Evolutionary conservation across 2,888 invertebrate genomes (phyloP).

Genomic region (Lithosia quadra): DNA sequence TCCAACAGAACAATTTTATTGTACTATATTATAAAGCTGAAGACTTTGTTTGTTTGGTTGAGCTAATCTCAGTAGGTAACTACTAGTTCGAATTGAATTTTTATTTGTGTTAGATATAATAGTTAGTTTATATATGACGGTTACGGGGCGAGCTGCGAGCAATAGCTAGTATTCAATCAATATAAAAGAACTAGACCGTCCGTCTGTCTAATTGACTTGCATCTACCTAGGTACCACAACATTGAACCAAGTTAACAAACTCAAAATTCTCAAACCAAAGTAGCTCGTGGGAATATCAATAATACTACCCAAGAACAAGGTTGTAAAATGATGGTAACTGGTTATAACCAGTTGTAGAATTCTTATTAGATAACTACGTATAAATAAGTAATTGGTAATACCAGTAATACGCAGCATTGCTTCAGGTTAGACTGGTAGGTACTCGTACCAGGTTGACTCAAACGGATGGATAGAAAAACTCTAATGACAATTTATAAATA

Average conservation of each 20-base stretch:
- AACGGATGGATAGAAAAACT: conserved; percentile 9
- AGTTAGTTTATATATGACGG: too few relatives aligned
- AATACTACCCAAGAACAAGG: conserved; percentile 11
- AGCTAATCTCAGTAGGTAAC: too few relatives aligned
- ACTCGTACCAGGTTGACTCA: conserved; percentile 5
- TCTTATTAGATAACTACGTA: conserved; percentile 20
- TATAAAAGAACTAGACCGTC: not conserved
- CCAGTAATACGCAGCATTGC: conserved; percentile 9
- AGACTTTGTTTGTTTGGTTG: too few relatives aligned
- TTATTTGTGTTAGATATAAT: too few relatives aligned
- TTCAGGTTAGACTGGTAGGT: conserved; percentile 10
- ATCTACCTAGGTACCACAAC: not conserved
- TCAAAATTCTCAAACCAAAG: not conserved
- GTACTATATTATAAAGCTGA: too few relatives aligned
- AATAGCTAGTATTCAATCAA: too few relatives aligned
- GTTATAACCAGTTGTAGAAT: conserved; percentile 12
- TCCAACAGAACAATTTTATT: too few relatives aligned
- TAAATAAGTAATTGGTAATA: conserved; percentile 11
- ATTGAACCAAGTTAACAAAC: not conserved
- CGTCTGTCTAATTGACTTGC: not conserved
- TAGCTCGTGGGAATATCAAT: conserved; percentile 18
- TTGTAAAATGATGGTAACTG: conserved; percentile 15
- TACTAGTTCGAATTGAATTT: too few relatives aligned
- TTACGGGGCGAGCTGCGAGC: too few relatives aligned
- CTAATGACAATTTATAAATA: not conserved